phyloP scores from a whole-genome alignment of 1,140 invertebrate species.

The Chironomus tepperi region DNA sequence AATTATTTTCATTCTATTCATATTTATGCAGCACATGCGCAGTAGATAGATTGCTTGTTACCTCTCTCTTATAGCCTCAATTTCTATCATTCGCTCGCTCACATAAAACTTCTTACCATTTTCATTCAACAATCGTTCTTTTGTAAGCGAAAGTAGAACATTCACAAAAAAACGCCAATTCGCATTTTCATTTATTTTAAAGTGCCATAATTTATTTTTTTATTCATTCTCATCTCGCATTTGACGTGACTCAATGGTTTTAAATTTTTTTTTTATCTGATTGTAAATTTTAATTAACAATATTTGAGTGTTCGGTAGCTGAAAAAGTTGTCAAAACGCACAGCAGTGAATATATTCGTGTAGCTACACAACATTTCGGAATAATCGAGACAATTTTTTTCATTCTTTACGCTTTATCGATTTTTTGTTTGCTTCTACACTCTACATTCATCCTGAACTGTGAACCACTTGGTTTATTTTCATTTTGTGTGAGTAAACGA shows the following conservation, averaged over 20 bases:
- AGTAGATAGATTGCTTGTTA: neutral
- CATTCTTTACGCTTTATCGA: neutral
- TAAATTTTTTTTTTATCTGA: neutral
- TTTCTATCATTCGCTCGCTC: neutral
- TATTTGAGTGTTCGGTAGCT: neutral
- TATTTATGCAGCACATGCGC: neutral
- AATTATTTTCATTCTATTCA: too few relatives aligned
- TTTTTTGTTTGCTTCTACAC: neutral
- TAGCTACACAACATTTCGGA: neutral
- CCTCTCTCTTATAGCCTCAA: neutral
- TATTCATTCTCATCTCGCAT: neutral
- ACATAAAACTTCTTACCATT: neutral
- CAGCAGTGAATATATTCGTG: neutral
- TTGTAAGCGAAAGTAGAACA: neutral
- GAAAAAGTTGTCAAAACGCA: neutral
- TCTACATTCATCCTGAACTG: too few relatives aligned
- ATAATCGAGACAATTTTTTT: neutral
- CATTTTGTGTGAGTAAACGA: too few relatives aligned
- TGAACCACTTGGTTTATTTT: too few relatives aligned
- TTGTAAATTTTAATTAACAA: conserved; percentile 3
- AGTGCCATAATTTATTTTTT: conserved; percentile 9
- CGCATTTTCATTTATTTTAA: neutral
- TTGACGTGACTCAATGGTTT: conserved; percentile 2
- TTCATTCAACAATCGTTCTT: conserved; percentile 17
- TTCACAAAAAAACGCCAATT: neutral